A percentile compares a stretch with the other conserved stretches of the same genome.
phyloP scores from a whole-genome alignment of 1,140 invertebrate genomes.

The Aphis gossypii region DNA sequence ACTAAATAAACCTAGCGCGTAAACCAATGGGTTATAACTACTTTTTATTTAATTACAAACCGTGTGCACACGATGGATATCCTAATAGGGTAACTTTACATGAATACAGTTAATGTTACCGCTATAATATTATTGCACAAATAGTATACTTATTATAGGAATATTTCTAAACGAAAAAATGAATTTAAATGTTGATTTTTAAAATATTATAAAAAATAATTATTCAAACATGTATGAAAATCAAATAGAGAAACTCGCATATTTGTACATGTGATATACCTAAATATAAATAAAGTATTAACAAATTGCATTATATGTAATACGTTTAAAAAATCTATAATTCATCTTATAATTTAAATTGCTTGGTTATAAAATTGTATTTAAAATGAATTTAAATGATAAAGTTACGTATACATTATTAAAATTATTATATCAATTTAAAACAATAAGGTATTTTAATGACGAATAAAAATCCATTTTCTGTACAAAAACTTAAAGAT shows the following conservation, averaged over 20 bases:
- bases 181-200: neutral
- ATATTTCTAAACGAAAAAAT: neutral
- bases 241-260: neutral
- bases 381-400: too few relatives aligned
- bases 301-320: too few relatives aligned
- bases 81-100: neutral
- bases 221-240: neutral
- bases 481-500: too few relatives aligned
- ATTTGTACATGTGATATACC: neutral
- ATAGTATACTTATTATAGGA: neutral
- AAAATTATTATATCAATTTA: too few relatives aligned
- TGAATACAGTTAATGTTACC: neutral
- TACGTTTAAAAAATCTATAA: too few relatives aligned
- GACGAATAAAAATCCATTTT: too few relatives aligned
- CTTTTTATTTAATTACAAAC: constrained; percentile 22
- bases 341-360: too few relatives aligned
- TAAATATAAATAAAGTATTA: too few relatives aligned
- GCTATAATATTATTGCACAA: neutral
- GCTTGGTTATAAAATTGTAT: too few relatives aligned
- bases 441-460: too few relatives aligned
- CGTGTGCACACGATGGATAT: neutral
- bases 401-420: too few relatives aligned
- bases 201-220: neutral
- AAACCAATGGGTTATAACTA: neutral
- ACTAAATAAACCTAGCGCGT: neutral